Evolutionary conservation across 2,113 vertebrate genomes (phyloP).

Genomic region (Antechinus flavipes): DNA sequence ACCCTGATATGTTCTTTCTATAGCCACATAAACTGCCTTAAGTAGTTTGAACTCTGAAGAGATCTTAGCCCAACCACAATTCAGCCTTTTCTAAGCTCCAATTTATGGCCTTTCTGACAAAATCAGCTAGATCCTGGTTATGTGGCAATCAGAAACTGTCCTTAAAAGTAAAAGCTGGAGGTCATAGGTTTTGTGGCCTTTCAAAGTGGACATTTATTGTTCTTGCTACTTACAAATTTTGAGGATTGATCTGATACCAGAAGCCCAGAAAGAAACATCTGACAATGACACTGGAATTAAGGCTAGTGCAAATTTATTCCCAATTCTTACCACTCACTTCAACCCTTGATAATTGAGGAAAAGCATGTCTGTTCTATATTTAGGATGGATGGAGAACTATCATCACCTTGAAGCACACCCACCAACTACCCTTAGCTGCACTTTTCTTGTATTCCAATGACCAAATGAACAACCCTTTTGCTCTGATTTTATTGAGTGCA

Average conservation of each 20-base stretch:
- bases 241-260: background rate
- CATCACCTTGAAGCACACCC: background rate
- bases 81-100: background rate
- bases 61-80: background rate
- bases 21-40: background rate
- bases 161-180: background rate
- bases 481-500: background rate
- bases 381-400: background rate
- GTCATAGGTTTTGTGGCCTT: background rate
- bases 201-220: background rate
- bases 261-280: background rate
- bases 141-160: background rate
- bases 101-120: background rate
- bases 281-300: background rate
- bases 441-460: background rate
- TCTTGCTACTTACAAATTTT: background rate
- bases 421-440: background rate
- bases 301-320: background rate
- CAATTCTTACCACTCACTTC: background rate
- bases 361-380: background rate
- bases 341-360: background rate
- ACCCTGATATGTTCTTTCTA: background rate
- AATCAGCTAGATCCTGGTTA: background rate
- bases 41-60: background rate
- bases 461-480: background rate